Conservation (phyloP, 2,113 vertebrate species). For the Gallinago media region DNA sequence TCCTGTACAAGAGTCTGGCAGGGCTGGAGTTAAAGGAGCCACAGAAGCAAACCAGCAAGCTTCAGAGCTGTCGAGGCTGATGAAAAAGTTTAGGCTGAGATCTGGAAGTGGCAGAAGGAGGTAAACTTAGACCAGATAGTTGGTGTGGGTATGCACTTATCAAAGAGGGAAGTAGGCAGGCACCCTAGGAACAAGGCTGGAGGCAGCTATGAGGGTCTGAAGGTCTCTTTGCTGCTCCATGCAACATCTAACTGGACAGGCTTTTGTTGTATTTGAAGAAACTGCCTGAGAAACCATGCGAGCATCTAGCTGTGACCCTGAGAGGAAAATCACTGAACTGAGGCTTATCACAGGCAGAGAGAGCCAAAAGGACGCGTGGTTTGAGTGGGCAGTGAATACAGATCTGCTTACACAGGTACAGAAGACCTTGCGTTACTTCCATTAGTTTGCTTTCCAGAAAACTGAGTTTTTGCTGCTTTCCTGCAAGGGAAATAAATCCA, state of each 20-base stretch:
- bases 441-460: not conserved
- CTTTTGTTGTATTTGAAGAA: not conserved
- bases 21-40: not conserved
- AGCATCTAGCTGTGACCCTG: not conserved
- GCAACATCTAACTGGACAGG: not conserved
- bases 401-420: not conserved
- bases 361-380: accelerated
- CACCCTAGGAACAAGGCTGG: not conserved
- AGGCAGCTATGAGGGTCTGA: not conserved
- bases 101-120: not conserved
- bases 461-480: not conserved
- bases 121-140: not conserved
- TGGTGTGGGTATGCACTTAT: accelerated
- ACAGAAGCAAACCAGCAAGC: not conserved
- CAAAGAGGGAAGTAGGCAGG: not conserved
- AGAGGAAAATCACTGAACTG: not conserved
- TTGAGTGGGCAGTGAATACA: not conserved
- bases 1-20: not conserved
- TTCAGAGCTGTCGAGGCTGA: not conserved
- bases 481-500: not conserved
- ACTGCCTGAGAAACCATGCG: not conserved
- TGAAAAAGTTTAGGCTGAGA: not conserved
- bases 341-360: not conserved
- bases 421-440: not conserved
- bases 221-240: not conserved